Base-by-base conservation (phyloP, 2,113 vertebrate species). In the Gorsachius goisagi region DNA sequence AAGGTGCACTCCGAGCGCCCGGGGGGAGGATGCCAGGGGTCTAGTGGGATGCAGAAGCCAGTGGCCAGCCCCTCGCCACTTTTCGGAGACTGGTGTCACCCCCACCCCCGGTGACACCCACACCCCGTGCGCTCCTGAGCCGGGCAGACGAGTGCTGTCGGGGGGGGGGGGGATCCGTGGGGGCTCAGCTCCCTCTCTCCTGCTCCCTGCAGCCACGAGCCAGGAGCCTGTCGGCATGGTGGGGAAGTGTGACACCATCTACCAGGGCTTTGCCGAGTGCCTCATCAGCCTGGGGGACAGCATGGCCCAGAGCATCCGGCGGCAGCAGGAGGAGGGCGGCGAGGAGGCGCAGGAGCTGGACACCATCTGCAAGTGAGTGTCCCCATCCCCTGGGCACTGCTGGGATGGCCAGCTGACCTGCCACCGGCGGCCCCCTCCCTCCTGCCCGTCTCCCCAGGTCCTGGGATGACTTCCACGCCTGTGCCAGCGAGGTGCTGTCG, bases 401-500 rank as follows among this genome's bases (percentile, higher is more conserved):
- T 32, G 44, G 84, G 15, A 9, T 1, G 15, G 74, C 7, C 2
- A 8, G 45, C 45, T 12, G 66, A 66, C 33, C 37, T 2, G 37
- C 63, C 55, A 1, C 81, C 82, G 10, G 66, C 6, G 7, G 2
- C 22, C 27, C 37, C 37, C 12, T 10, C 7, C 19, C 15, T 35
- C 59, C 72, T 5, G 32, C 60, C 74, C 33, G 2, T 93, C 19
- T 77, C 85, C 78, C 75, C 96, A 99, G 99, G 95, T 99, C 99
- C 35, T 99, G 99, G 99, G 99, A 99, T 20, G 98, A 99, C 19
- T 99, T 99, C 95, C 99, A 99, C 4, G 94, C 97, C 91, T 99
- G 99, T 7, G 99, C 99, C 64, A 99, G 98, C 6, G 72, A 94
- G 76, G 99, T 99, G 23, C 98, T 99, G 95, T 98, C 98, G 1